phyloP scores from a whole-genome alignment of 2,888 invertebrate species.

The Empis stercorea region DNA sequence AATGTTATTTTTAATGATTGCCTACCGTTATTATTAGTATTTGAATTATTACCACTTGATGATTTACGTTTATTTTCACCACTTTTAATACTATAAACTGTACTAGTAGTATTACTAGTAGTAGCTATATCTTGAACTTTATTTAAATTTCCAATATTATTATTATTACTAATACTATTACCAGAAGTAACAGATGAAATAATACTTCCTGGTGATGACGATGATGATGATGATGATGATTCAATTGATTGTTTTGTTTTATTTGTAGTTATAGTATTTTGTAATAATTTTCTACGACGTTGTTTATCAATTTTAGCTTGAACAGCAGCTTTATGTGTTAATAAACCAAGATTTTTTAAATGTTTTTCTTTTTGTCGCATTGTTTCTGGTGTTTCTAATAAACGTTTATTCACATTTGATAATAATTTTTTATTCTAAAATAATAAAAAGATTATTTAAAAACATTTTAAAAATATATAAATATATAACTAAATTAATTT shows the following conservation, averaged over 20 bases:
- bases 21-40: conserved; percentile 29
- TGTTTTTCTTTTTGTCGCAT: conserved; percentile 60
- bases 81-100: conserved; percentile 17
- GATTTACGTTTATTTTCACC: conserved; percentile 8
- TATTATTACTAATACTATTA: conserved; percentile 19
- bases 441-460: too few relatives aligned
- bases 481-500: neutral
- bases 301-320: conserved; percentile 48
- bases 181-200: conserved; percentile 12
- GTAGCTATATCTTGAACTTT: conserved; percentile 23
- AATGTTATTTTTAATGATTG: conserved; percentile 68
- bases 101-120: conserved; percentile 14
- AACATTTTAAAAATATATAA: too few relatives aligned
- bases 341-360: conserved; percentile 57
- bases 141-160: conserved; percentile 42
- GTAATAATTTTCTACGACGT: conserved; percentile 35
- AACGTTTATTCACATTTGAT: neutral
- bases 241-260: neutral
- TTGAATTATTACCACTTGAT: conserved; percentile 4
- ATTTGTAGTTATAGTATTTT: conserved; percentile 12
- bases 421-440: too few relatives aligned
- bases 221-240: conserved; percentile 2
- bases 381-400: conserved; percentile 43
- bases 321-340: conserved; percentile 61
- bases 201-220: neutral